Conservation (phyloP, 2,113 vertebrate species). For the Mellivora capensis region DNA sequence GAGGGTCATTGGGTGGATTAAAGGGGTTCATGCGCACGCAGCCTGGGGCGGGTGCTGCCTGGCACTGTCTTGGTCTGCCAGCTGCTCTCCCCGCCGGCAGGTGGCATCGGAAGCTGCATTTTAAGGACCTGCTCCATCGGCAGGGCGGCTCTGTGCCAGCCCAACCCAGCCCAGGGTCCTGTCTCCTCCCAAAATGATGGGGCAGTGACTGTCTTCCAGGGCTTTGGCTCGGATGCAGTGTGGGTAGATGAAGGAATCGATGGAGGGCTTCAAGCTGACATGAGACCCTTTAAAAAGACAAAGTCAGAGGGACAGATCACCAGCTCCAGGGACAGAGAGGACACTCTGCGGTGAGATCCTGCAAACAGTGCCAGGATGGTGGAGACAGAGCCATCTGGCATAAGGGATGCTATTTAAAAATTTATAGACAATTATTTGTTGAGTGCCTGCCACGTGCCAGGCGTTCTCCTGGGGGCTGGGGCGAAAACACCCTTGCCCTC, state of each 20-base stretch:
- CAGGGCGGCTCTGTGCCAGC: background rate
- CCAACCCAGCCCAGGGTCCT: background rate
- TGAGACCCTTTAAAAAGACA: background rate
- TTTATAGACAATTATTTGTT: background rate
- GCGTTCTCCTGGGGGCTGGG: background rate
- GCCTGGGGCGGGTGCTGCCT: fast-evolving
- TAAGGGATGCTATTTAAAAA: background rate
- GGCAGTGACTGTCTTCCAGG: background rate
- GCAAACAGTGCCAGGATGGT: background rate
- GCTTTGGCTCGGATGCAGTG: background rate
- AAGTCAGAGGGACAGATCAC: background rate
- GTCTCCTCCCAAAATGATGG: background rate
- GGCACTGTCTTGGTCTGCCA: background rate
- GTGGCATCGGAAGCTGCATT: constrained; percentile 29
- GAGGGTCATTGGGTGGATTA: background rate
- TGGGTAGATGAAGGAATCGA: background rate
- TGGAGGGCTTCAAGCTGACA: background rate
- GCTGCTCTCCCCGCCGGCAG: background rate
- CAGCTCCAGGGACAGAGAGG: background rate
- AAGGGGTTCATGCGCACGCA: background rate
- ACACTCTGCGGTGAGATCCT: background rate
- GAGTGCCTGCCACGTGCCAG: background rate
- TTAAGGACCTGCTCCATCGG: background rate
- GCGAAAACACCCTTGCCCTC: background rate
- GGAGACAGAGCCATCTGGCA: background rate